Conservation (phyloP, 2,888 invertebrate genomes). For the Deilephila elpenor region DNA sequence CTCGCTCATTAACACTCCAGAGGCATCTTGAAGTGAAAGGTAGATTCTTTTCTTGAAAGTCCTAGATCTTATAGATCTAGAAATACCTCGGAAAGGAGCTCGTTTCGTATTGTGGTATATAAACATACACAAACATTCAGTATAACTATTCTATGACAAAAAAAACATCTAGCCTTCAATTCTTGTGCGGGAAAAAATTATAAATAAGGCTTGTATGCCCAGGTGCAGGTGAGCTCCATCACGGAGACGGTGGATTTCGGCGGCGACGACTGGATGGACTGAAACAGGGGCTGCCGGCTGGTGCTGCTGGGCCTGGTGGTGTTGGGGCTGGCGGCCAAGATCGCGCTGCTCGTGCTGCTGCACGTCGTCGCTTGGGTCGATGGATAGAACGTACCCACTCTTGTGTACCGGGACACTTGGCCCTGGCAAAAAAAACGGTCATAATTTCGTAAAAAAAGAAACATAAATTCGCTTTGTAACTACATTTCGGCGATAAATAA, state of each 20-base stretch:
- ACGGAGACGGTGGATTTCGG: conserved; percentile 62
- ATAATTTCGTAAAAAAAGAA: neutral
- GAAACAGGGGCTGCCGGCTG: conserved; percentile 35
- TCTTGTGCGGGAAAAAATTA: too few species aligned
- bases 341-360: conserved; percentile 4
- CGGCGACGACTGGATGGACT: conserved; percentile 72
- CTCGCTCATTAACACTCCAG: too few species aligned
- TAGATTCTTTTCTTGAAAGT: too few species aligned
- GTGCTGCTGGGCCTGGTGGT: conserved; percentile 13
- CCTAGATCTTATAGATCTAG: too few species aligned
- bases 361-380: neutral
- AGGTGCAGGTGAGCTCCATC: conserved; percentile 55
- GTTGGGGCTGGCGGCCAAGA: conserved; percentile 20
- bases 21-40: too few species aligned
- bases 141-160: too few species aligned
- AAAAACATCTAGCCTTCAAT: too few species aligned
- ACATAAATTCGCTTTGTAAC: too few species aligned
- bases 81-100: too few species aligned
- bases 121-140: too few species aligned
- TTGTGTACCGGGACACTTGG: neutral
- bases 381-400: neutral
- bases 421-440: neutral
- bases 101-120: too few species aligned
- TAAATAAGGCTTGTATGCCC: conserved; percentile 11
- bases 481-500: too few species aligned